phyloP scores from a whole-genome alignment of 2,113 vertebrate species.

The Dermatemys mawii region DNA sequence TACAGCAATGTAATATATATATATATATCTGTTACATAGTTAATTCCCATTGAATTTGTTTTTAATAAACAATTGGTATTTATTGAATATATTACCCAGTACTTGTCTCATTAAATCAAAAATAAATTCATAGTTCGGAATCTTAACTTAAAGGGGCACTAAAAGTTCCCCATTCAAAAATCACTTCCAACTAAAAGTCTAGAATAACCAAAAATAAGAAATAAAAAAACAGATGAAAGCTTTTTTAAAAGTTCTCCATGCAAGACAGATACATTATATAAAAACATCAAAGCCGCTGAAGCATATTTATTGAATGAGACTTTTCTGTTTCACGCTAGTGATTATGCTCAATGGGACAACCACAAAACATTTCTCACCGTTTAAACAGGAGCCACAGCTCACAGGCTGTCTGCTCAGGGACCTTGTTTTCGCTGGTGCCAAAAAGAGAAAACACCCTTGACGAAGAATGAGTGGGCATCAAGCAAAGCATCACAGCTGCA shows the following conservation, averaged over 20 bases:
- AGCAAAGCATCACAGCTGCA: background rate
- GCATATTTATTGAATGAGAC: slow-evolving; percentile 8
- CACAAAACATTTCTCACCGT: slow-evolving; percentile 43
- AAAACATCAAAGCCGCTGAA: slow-evolving; percentile 29
- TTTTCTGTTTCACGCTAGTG: slow-evolving; percentile 50
- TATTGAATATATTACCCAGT: background rate
- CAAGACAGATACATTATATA: slow-evolving; percentile 26
- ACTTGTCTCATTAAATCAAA: background rate
- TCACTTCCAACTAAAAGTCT: slow-evolving; percentile 2
- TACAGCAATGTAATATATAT: slow-evolving; percentile 27
- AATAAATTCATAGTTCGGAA: slow-evolving; percentile 32
- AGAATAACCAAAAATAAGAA: background rate
- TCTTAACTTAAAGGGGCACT: slow-evolving; percentile 11
- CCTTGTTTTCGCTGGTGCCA: slow-evolving; percentile 30
- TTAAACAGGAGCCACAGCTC: slow-evolving; percentile 42
- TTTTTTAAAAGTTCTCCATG: background rate
- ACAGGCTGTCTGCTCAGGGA: slow-evolving; percentile 7
- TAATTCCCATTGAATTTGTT: slow-evolving; percentile 43
- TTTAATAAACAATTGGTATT: slow-evolving; percentile 27
- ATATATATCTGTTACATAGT: background rate
- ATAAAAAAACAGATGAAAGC: slow-evolving; percentile 14
- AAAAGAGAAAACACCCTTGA: background rate
- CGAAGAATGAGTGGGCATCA: background rate
- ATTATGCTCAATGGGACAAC: slow-evolving; percentile 31
- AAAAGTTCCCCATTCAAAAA: slow-evolving; percentile 14